Evolutionary conservation across 2,113 vertebrate species (phyloP).

Genomic region (Cryptotis parvus): DNA sequence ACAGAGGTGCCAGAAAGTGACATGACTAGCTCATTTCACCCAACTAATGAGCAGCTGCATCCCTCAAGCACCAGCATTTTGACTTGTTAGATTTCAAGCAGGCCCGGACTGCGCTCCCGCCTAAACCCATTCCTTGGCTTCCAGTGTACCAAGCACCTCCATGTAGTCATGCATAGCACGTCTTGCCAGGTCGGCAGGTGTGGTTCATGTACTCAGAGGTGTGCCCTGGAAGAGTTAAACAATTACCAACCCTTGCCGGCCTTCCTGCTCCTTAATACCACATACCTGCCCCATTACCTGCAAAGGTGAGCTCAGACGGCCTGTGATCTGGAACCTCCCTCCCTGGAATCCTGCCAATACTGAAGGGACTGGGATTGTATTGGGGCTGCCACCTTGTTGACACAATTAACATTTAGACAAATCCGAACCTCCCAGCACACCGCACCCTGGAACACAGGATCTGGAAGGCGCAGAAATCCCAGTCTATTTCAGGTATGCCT

Average conservation of each 20-base stretch:
- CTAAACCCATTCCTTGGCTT: conserved; percentile 65
- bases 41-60: conserved; percentile 45
- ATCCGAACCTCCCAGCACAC: conserved; percentile 78
- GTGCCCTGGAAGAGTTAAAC: conserved; percentile 85
- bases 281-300: conserved; percentile 82
- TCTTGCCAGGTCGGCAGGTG: conserved; percentile 73
- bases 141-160: conserved; percentile 59
- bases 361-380: conserved; percentile 78
- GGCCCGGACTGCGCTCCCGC: conserved; percentile 54
- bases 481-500: conserved; percentile 38
- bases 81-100: conserved; percentile 36
- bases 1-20: conserved; percentile 1
- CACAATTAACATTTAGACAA: conserved; percentile 84
- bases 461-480: conserved; percentile 51
- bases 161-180: conserved; percentile 73
- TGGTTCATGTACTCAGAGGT: conserved; percentile 27
- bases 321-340: conserved; percentile 81
- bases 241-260: conserved; percentile 59
- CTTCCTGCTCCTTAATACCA: conserved; percentile 80
- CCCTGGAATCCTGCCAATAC: conserved; percentile 80
- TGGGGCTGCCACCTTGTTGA: conserved; percentile 80
- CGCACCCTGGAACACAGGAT: conserved; percentile 59
- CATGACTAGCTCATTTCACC: conserved; percentile 32
- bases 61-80: conserved; percentile 20
- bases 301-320: conserved; percentile 83